Percentiles rank a stretch among this genome's conserved stretches.
These are phyloP conservation scores for Potamilus streckersoni DNA, from an alignment of 1,140 invertebrate species.

Conservation along the genomic window DNA sequence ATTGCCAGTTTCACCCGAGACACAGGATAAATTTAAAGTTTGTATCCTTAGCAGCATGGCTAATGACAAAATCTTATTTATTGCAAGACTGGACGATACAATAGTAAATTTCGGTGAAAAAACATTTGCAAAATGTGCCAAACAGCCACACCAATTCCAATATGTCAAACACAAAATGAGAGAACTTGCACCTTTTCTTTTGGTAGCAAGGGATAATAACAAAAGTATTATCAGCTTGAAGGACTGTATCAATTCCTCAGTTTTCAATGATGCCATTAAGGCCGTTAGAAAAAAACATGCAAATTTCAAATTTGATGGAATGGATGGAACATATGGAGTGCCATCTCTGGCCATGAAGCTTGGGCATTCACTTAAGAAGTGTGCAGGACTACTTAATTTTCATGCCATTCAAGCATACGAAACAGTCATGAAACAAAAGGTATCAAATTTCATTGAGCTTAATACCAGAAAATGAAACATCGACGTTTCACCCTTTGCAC, in stretches of 20 bases:
- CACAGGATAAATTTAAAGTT: not conserved
- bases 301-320: constrained; percentile 8
- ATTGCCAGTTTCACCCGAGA: not conserved
- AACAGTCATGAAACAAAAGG: not conserved
- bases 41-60: not conserved
- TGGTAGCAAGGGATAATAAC: constrained; percentile 18
- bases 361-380: constrained; percentile 19
- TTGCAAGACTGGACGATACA: not conserved
- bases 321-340: too few relatives aligned
- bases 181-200: constrained; percentile 10
- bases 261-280: not conserved
- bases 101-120: constrained; percentile 7
- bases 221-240: constrained; percentile 15
- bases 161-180: not conserved
- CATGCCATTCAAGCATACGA: constrained; percentile 2
- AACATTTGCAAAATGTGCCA: too few relatives aligned
- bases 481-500: constrained; percentile 13
- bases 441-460: constrained; percentile 6
- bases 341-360: constrained; percentile 3
- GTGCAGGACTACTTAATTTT: constrained; percentile 9
- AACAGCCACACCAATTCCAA: too few relatives aligned
- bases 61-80: not conserved
- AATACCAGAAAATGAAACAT: constrained; percentile 14
- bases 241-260: constrained; percentile 2
- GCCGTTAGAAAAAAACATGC: not conserved